Evolutionary conservation across 1,140 invertebrate genomes (phyloP).

Genomic region (Eriocheir sinensis): DNA sequence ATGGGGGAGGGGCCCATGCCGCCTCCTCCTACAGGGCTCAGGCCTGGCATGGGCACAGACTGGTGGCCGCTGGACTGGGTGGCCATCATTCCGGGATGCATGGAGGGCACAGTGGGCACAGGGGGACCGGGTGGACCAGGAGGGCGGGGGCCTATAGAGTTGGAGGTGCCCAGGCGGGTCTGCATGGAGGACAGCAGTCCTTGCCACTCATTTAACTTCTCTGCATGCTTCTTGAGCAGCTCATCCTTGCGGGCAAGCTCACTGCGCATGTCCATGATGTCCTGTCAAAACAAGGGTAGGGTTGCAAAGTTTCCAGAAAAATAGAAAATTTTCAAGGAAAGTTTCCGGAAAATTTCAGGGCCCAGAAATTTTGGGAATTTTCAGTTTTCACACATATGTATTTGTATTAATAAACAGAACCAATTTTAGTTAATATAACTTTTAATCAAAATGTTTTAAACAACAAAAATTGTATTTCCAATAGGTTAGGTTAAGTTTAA

Average conservation of each 20-base stretch:
- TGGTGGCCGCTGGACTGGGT: constrained; percentile 44
- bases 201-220: constrained; percentile 95
- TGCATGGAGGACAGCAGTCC: constrained; percentile 89
- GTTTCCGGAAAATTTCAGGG: no score
- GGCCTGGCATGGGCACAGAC: constrained; percentile 71
- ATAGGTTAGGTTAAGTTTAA: no score
- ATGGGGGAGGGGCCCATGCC: constrained; percentile 64
- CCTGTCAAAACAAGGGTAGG: no score
- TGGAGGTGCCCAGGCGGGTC: constrained; percentile 79
- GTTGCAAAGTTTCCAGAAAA: no score
- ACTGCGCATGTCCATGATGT: constrained; percentile 91
- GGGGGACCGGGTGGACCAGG: constrained; percentile 44
- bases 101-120: constrained; percentile 17
- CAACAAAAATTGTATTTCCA: no score
- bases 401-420: no score
- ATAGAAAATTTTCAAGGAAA: no score
- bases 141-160: constrained; percentile 58
- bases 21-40: constrained; percentile 72
- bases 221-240: constrained; percentile 93
- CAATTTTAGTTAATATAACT: no score
- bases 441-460: no score
- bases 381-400: no score
- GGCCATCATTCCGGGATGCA: constrained; percentile 65
- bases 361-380: no score
- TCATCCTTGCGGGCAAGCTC: constrained; percentile 94